phyloP scores from a whole-genome alignment of 2,888 invertebrate genomes.

The Drosophila nr. medialis region DNA sequence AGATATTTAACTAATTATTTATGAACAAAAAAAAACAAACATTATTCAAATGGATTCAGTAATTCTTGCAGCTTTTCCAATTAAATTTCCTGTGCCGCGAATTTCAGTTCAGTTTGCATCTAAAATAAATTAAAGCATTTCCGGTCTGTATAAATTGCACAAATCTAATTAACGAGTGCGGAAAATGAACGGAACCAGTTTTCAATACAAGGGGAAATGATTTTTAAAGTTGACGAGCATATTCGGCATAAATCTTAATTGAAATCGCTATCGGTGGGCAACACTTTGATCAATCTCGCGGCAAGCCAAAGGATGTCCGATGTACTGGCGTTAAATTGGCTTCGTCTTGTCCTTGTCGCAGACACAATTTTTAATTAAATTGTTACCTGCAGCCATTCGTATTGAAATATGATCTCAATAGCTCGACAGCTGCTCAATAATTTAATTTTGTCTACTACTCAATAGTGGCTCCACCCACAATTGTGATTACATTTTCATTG shows the following conservation, averaged over 20 bases:
- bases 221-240: constrained; percentile 4
- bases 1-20: neutral
- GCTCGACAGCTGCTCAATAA: constrained; percentile 35
- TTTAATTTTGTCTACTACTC: constrained; percentile 21
- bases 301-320: constrained; percentile 30
- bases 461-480: neutral
- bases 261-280: constrained; percentile 20
- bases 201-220: constrained; percentile 4
- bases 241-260: constrained; percentile 14
- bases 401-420: constrained; percentile 27
- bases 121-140: constrained; percentile 45
- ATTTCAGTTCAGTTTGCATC: constrained; percentile 42
- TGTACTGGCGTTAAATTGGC: constrained; percentile 5
- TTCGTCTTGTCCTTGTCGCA: constrained; percentile 9
- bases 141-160: constrained; percentile 42
- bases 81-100: constrained; percentile 49
- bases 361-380: constrained; percentile 54
- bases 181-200: constrained; percentile 10
- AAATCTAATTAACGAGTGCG: constrained; percentile 41
- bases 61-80: constrained; percentile 24
- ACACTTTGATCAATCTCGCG: constrained; percentile 32
- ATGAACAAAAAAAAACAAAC: neutral
- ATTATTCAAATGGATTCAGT: constrained; percentile 2
- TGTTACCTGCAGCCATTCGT: constrained; percentile 33
- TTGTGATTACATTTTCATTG: neutral